Base-by-base conservation (phyloP, 1,140 invertebrate genomes). In the Phymastichus coffea region DNA sequence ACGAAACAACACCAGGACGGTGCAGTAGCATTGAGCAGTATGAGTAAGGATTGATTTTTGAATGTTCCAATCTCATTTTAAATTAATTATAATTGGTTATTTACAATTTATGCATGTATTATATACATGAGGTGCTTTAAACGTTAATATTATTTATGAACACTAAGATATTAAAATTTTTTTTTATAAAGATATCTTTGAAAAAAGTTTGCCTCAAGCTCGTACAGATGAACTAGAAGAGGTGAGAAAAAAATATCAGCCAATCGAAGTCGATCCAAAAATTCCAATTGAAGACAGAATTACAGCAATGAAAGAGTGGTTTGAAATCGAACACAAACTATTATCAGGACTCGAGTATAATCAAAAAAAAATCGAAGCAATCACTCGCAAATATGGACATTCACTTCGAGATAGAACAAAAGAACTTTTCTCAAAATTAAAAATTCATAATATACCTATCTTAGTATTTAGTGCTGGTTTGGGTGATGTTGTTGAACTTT, bases 401-500 rank as follows among this genome's bases (percentile, higher is more conserved):
- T 67, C 74, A 67, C 77, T 81, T 70, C 88, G 94, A 69, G 88
- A 90, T 69, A 87, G 87, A 3, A 88, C 89, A 8, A 73, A 84
- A 38, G 82, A 87, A 38, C 76, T 95, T 19, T 88, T 97, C 66
- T 67, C 83, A n/a, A 81, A 80, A 58, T 78, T 95, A 14, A 65
- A 88, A 26, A 66, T 71, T 3, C 70, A 83, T 3, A 73, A 86
- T 43, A 87, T 98, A 19, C 95, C 95, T 1, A 79, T 96, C 12
- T 73, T 98, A 28, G 89, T 98, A 23, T 96, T 98, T 76, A 97
- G 94, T 20, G 95, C 95, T 30, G 95, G 95, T 1, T 82, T 98
- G 20, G 95, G 95, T 1, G 88, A 95, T 70, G 83, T 91, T 4
- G 88, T 96, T 1, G 80, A 88, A 17, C 85, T 88, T 41, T 83